A percentile compares a stretch with the other conserved stretches of the same genome.
Conservation (phyloP, 2,797 vertebrate species). For the Euthynnus affinis region DNA sequence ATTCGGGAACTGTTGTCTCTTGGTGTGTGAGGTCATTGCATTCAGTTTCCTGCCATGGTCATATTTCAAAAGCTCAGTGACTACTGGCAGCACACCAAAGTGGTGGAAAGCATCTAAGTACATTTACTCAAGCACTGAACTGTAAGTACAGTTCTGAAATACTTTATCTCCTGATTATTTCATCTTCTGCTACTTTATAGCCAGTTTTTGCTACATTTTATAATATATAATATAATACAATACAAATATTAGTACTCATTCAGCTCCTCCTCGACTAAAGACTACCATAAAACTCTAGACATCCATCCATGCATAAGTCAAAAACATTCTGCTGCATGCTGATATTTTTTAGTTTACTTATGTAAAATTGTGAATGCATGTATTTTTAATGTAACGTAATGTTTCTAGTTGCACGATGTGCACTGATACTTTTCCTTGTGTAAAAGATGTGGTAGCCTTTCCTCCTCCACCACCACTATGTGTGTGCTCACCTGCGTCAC, state of each 20-base stretch:
- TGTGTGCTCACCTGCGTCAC: constrained; percentile 82
- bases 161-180: background rate
- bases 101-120: too few relatives aligned
- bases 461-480: background rate
- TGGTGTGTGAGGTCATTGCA: background rate
- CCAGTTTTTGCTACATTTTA: too few relatives aligned
- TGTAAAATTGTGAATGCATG: too few relatives aligned
- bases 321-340: background rate
- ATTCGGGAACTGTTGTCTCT: background rate
- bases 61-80: too few relatives aligned
- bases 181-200: too few relatives aligned
- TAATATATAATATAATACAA: too few relatives aligned
- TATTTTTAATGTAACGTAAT: too few relatives aligned
- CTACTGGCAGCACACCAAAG: too few relatives aligned
- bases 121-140: background rate
- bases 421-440: too few relatives aligned
- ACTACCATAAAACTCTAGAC: background rate
- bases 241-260: too few relatives aligned
- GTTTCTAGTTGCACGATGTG: too few relatives aligned
- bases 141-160: background rate
- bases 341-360: too few relatives aligned
- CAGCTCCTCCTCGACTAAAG: background rate
- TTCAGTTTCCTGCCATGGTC: background rate
- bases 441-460: background rate
- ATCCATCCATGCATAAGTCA: background rate